Conservation (phyloP, 2,113 vertebrate species). For the Nematolebias whitei region DNA sequence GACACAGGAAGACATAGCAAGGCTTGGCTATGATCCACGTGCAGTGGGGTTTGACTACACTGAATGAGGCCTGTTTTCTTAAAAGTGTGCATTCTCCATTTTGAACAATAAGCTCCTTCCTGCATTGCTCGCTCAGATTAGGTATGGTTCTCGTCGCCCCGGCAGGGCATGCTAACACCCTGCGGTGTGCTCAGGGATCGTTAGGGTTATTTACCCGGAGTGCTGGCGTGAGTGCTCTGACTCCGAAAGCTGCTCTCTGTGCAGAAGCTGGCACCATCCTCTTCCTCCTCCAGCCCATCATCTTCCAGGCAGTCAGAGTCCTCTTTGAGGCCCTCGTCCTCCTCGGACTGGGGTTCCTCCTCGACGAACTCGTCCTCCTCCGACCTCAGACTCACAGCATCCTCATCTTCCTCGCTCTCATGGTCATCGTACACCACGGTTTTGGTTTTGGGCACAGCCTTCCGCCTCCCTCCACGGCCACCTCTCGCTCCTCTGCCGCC, state of each 20-base stretch:
- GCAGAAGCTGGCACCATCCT: constrained; percentile 92
- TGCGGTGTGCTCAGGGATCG: background rate
- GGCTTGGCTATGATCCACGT: constrained; percentile 18
- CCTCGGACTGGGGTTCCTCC: constrained; percentile 86
- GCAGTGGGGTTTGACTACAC: constrained; percentile 32
- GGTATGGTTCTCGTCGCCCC: background rate
- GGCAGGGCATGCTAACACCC: background rate
- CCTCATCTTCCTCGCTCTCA: constrained; percentile 90
- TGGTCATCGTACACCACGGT: constrained; percentile 97
- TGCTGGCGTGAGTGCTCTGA: constrained; percentile 96
- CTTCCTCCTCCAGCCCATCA: constrained; percentile 82
- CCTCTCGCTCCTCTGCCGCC: constrained; percentile 86
- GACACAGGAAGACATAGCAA: background rate
- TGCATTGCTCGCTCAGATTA: constrained; percentile 20
- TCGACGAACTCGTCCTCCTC: constrained; percentile 90
- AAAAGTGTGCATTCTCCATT: constrained; percentile 88
- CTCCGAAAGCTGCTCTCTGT: constrained; percentile 98
- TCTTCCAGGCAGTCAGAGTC: constrained; percentile 84
- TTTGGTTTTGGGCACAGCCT: constrained; percentile 81
- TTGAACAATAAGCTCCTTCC: constrained; percentile 87
- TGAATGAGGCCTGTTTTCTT: constrained; percentile 67
- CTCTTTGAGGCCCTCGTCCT: constrained; percentile 86
- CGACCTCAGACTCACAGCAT: constrained; percentile 84
- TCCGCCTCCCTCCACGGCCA: constrained; percentile 80
- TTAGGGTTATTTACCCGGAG: constrained; percentile 84